Base-by-base conservation (phyloP, 92 coral and sea anemone species). In the Isaurus tuberculatus region DNA sequence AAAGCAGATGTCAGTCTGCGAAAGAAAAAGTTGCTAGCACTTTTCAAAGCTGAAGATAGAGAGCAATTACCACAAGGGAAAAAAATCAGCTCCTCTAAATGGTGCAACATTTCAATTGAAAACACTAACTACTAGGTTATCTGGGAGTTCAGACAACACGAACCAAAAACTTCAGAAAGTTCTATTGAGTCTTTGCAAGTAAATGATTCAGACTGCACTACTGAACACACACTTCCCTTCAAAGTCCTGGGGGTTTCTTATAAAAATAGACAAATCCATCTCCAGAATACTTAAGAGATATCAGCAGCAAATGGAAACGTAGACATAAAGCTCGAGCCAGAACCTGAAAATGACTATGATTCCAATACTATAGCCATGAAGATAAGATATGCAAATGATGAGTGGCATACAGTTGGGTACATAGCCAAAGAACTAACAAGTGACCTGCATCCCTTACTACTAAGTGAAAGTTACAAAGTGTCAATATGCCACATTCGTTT, bases 311-410 rank as follows among this genome's bases (percentile, higher is more conserved):
- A 32, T 15, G 43, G 42, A 6, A 30, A 65, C 8, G 84, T 86
- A 5, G 40, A 34, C 15, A 79, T 60, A 43, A 31, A 49, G 6
- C 8, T 86, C 8, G 40, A 75, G 63, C 79, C 70, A 28, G 89
- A 78, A 20, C 89, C 89, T 11, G 79, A 86, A 26, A 86, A 86
- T 31, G 85, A 74, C 20, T 63, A 78, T 46, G 85, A 86, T n/a
- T 25, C 28, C 36, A 75, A 84, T 86, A 85, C 89, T 4, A 86
- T 86, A 22, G 85, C 85, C 16, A 85, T 86, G 26, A 23, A 64
- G 3, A n/a, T 86, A 16, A 30, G 44, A 57, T 79, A 66, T 65
- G 84, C 85, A 5, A 14, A 7, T 20, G 68, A 68, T 32, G n/a
- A n/a, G n/a, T 84, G 83, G 75, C 5, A 10, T 36, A 73, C 36